Base-by-base conservation (phyloP, 2,888 invertebrate species). In the Phortica magna region DNA sequence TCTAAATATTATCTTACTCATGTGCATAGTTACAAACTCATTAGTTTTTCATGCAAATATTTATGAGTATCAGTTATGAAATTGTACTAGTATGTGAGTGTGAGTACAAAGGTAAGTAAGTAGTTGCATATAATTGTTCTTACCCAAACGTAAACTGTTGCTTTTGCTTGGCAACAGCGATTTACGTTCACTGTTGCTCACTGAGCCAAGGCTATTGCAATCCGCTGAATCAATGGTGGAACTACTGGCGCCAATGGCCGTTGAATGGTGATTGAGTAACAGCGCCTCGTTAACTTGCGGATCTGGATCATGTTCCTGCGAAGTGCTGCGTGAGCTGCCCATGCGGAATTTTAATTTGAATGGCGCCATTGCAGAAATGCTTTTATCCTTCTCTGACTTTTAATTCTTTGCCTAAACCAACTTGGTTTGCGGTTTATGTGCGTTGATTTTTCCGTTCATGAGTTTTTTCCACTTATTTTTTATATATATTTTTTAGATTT, bases 331-430 rank as follows among this genome's bases (percentile, higher is more conserved):
- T 22, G 92, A 92, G 83, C 91, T 87, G 74, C 92, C 91, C 92
- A 92, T 92, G 76, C 92, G 92, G 85, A 92, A 92, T 86, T 92
- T 92, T 61, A 92, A 86, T 84, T 92, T 92, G 81, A 92, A 92
- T 39, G 92, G 92, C 55, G 92, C 92, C 92, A 92, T 92, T 41
- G 39, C 22, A 17, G 48, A 19, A 14, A 31, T 39, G 9, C 19
- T 71, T 12, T 57, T 7, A 7, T 59, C 65, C 57, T 71, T 64
- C 73, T 70, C 48, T n/a, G 17, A 48, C 64, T 74, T n/a, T 68
- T 59, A 22, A 70, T 22, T 41, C n/a, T 57, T 31, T 31, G 31
- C 31, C 31, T 31, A 31, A 4, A 31, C 31, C 31, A 31, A 67
- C 41, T 67, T 41, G 31, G 64, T 42, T 75, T 59, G 57, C 14